Evolutionary conservation across 2,797 vertebrate species (phyloP).

Genomic region (Cyprinodon diabolis): DNA sequence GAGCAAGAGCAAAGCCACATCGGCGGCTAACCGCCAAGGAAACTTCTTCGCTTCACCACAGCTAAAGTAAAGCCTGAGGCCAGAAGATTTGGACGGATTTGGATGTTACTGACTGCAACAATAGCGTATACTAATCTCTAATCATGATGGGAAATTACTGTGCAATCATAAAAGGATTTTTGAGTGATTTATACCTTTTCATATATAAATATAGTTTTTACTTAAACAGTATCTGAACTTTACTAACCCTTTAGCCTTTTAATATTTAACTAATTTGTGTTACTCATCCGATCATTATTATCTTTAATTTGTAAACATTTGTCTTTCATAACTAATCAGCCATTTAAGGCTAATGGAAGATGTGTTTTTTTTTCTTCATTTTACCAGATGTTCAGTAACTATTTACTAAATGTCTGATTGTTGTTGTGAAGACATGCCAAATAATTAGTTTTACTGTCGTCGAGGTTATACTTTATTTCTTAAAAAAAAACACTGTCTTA

Average conservation of each 20-base stretch:
- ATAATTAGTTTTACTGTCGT: too few species aligned
- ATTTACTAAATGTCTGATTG: too few species aligned
- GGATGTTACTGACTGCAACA: constrained; percentile 32
- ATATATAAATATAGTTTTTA: constrained; percentile 2
- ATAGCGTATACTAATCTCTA: constrained; percentile 25
- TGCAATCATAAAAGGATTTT: constrained; percentile 46
- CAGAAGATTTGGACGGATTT: not conserved
- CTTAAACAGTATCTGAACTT: not conserved
- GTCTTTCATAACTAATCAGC: constrained; percentile 36
- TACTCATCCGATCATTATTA: constrained; percentile 9
- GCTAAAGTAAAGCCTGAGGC: constrained; percentile 78
- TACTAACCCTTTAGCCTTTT: constrained; percentile 7
- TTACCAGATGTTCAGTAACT: too few species aligned
- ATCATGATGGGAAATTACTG: constrained; percentile 46
- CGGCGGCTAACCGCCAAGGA: constrained; percentile 77
- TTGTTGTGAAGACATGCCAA: too few species aligned
- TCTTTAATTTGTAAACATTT: constrained; percentile 22
- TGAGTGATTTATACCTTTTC: constrained; percentile 22
- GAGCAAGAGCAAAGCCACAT: constrained; percentile 86
- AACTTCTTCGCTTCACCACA: constrained; percentile 91
- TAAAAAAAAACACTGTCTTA: too few species aligned
- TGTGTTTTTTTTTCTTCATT: too few species aligned
- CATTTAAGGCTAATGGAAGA: not conserved
- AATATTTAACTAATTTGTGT: constrained; percentile 40
- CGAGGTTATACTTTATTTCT: too few species aligned